phyloP scores from a whole-genome alignment of 2,888 invertebrate genomes.

The Tipula helvola region DNA sequence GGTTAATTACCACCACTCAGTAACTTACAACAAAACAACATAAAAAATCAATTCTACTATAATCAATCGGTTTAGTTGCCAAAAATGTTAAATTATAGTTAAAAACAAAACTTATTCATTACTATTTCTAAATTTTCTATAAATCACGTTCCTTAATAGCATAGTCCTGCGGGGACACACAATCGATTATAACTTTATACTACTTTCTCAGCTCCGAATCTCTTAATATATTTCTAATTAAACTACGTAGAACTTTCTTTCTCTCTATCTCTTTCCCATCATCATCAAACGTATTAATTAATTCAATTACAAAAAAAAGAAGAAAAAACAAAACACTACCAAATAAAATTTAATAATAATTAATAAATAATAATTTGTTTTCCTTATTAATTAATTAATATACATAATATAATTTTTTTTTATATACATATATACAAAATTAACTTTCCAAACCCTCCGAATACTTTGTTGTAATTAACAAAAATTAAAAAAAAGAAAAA shows the following conservation, averaged over 20 bases:
- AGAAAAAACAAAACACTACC: background rate
- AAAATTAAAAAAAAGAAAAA: background rate
- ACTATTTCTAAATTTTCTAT: too few relatives aligned
- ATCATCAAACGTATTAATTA: background rate
- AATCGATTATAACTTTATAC: background rate
- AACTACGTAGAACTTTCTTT: background rate
- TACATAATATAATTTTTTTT: background rate
- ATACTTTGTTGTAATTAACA: background rate
- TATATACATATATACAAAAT: background rate
- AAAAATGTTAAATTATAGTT: too few relatives aligned
- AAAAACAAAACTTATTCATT: background rate
- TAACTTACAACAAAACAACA: background rate
- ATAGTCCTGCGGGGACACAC: background rate
- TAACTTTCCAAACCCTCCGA: slow-evolving; percentile 4
- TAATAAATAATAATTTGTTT: background rate
- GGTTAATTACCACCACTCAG: background rate
- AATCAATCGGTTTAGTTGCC: background rate
- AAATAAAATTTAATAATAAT: background rate
- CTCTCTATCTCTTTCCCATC: background rate
- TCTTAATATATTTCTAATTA: background rate
- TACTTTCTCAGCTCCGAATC: background rate
- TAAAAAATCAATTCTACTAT: background rate
- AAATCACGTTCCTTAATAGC: background rate
- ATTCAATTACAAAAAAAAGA: background rate
- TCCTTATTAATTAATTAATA: background rate